Conservation (phyloP, 2,797 vertebrate genomes). For the Bovichtus variegatus region DNA sequence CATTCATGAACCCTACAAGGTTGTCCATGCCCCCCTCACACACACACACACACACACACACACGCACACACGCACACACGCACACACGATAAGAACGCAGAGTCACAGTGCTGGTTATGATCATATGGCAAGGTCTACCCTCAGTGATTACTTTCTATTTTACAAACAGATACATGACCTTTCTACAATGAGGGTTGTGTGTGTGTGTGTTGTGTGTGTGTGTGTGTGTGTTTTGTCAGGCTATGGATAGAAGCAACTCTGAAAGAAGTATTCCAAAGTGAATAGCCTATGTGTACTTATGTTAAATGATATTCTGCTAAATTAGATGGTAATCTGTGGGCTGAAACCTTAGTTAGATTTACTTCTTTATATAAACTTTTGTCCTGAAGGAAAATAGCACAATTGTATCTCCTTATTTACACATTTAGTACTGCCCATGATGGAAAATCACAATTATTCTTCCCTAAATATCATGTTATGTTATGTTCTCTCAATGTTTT, state of each 20-base stretch:
- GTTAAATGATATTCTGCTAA: not conserved
- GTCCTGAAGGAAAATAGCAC: not conserved
- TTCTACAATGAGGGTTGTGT: conserved; percentile 34
- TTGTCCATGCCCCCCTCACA: conserved; percentile 35
- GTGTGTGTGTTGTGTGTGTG: conserved; percentile 1
- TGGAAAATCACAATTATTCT: not conserved
- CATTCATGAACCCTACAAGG: conserved; percentile 63
- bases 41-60: conserved; percentile 7
- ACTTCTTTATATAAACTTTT: not conserved
- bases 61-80: not conserved
- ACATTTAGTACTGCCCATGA: not conserved
- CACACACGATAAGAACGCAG: conserved; percentile 20
- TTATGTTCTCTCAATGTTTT: not conserved
- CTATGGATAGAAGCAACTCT: not conserved
- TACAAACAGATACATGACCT: conserved; percentile 59
- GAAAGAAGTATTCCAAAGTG: not conserved
- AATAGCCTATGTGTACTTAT: not conserved
- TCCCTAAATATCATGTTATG: not conserved
- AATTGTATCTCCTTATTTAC: not conserved
- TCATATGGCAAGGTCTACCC: conserved; percentile 30
- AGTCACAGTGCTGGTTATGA: conserved; percentile 18
- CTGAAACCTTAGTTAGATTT: not conserved
- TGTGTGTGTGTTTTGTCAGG: not conserved
- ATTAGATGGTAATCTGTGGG: not conserved
- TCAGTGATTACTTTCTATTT: conserved; percentile 44